These are phyloP conservation scores for Adelognathus sp. DNA, from an alignment of 2,888 invertebrate genomes.

Conservation along the genomic window DNA sequence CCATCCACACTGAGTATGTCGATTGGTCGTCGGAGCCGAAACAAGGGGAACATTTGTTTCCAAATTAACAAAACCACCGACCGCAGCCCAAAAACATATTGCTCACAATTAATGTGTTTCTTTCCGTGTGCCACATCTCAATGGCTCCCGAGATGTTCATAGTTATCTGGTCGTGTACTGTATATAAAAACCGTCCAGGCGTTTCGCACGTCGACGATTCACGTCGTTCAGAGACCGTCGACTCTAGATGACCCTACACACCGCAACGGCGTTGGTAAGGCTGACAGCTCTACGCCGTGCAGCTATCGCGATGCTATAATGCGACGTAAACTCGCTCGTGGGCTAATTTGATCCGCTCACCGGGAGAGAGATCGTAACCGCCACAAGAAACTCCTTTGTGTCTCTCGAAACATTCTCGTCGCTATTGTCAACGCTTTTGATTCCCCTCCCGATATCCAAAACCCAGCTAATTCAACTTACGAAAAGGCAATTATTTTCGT, in stretches of 20 bases:
- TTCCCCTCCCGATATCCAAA: conserved; percentile 15
- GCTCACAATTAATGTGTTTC: too few relatives aligned
- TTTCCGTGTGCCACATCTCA: too few relatives aligned
- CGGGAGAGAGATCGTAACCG: not conserved
- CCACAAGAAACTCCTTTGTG: not conserved
- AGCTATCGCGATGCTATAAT: not conserved
- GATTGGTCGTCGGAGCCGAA: too few relatives aligned
- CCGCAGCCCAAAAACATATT: too few relatives aligned
- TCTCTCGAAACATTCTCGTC: not conserved
- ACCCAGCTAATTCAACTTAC: not conserved
- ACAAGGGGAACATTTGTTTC: too few relatives aligned
- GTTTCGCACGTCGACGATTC: too few relatives aligned
- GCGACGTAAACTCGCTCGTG: conserved; percentile 7
- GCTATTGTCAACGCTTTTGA: conserved; percentile 25
- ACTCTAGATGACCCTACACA: not conserved
- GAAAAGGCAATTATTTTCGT: not conserved
- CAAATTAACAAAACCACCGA: too few relatives aligned
- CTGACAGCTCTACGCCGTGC: not conserved
- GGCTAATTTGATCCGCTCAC: conserved; percentile 24
- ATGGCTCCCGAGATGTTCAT: too few relatives aligned
- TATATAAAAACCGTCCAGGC: too few relatives aligned
- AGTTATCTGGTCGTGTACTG: too few relatives aligned
- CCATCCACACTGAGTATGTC: too few relatives aligned
- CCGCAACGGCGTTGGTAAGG: not conserved
- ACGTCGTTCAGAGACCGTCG: too few relatives aligned